A percentile compares a stretch with the other conserved stretches of the same genome.
These are phyloP conservation scores for Nyctibius bracteatus DNA, from an alignment of 2,113 vertebrate genomes.

Conservation along the genomic window DNA sequence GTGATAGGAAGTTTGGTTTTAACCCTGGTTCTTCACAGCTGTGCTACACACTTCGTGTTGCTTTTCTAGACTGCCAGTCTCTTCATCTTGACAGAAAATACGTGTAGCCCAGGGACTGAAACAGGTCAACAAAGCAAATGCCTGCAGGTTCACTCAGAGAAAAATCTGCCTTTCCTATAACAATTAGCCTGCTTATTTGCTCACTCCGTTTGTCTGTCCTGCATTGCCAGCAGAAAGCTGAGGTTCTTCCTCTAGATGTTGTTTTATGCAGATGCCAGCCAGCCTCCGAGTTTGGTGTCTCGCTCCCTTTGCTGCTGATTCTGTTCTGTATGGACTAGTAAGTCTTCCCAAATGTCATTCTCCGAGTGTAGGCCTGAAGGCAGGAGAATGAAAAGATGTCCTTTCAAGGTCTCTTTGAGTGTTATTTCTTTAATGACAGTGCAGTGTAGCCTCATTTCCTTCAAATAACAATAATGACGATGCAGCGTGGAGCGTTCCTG, in stretches of 20 bases:
- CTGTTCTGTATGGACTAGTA: background rate
- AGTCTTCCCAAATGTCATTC: background rate
- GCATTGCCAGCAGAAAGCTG: background rate
- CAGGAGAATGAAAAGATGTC: background rate
- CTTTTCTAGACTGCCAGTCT: background rate
- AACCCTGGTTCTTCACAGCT: background rate
- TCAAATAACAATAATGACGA: background rate
- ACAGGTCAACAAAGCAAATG: background rate
- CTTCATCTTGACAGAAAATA: background rate
- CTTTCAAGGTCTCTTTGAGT: background rate
- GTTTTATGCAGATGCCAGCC: background rate
- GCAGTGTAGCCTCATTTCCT: background rate
- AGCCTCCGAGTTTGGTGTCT: background rate
- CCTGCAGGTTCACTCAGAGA: background rate
- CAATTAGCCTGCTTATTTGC: background rate
- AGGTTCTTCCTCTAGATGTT: background rate
- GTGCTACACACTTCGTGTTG: background rate
- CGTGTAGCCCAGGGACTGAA: background rate
- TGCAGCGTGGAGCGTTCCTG: accelerated
- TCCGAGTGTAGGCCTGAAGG: background rate
- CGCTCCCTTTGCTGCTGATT: background rate
- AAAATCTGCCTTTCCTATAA: background rate
- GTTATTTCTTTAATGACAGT: background rate
- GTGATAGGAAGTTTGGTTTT: background rate
- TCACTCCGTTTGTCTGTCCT: background rate